Evolutionary conservation across 2,888 invertebrate species (phyloP).

Genomic region (Pecten maximus): DNA sequence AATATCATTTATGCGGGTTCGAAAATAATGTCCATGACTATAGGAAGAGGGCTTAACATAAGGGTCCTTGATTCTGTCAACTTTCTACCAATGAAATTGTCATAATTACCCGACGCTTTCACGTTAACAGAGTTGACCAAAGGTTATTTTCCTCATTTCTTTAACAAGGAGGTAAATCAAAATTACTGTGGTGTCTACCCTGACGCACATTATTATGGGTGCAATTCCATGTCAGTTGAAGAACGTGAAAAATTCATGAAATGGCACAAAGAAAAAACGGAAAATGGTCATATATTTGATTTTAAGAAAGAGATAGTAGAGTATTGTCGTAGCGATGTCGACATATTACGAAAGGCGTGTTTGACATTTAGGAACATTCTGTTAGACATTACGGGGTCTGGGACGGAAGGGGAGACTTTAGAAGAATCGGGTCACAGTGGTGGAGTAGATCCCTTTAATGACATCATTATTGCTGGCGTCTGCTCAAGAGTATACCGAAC

Average conservation of each 20-base stretch:
- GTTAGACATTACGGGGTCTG: slow-evolving; percentile 48
- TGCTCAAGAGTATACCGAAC: too few relatives aligned
- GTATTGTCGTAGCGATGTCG: slow-evolving; percentile 57
- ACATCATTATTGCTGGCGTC: too few relatives aligned
- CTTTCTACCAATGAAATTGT: slow-evolving; percentile 59
- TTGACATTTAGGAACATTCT: slow-evolving; percentile 52
- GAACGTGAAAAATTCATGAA: slow-evolving; percentile 49
- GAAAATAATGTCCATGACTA: too few relatives aligned
- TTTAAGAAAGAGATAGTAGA: slow-evolving; percentile 55
- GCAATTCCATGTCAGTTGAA: slow-evolving; percentile 49
- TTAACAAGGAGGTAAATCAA: slow-evolving; percentile 55
- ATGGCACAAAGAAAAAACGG: slow-evolving; percentile 48
- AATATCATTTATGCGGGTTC: too few relatives aligned
- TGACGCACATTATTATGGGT: slow-evolving; percentile 50
- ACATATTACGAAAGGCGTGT: slow-evolving; percentile 51
- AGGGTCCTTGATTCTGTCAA: slow-evolving; percentile 59
- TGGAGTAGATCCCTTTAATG: too few relatives aligned
- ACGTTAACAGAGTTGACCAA: slow-evolving; percentile 55
- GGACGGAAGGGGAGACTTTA: background rate
- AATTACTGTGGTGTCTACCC: slow-evolving; percentile 59
- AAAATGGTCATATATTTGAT: slow-evolving; percentile 44
- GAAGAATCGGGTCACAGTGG: too few relatives aligned
- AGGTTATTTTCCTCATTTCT: slow-evolving; percentile 63
- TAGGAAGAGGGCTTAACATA: slow-evolving; percentile 53
- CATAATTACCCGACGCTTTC: slow-evolving; percentile 55